Conservation (phyloP, 2,797 vertebrate species). For the Phyllotis vaccarum region DNA sequence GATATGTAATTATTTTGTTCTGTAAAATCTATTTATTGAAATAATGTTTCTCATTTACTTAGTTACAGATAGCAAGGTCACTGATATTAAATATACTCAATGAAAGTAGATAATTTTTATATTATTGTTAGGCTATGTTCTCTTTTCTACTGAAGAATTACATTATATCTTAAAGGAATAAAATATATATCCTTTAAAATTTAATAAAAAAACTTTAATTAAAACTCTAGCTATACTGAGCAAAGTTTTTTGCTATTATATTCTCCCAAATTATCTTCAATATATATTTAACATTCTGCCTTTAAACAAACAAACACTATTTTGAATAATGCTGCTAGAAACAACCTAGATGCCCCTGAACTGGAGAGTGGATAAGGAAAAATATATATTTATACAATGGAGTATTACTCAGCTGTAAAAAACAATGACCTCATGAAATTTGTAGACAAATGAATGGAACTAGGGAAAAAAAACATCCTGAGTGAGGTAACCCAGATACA, state of each 20-base stretch:
- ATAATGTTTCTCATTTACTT: not conserved
- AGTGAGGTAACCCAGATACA: no score
- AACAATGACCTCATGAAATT: no score
- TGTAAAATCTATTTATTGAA: constrained; percentile 33
- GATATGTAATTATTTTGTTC: constrained; percentile 5
- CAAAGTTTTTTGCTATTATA: not conserved
- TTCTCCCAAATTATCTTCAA: not conserved
- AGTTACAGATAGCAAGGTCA: not conserved
- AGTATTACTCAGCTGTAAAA: no score
- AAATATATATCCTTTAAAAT: not conserved
- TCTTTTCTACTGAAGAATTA: not conserved
- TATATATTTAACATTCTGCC: not conserved
- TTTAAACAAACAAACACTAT: not conserved
- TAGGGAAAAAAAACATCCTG: no score
- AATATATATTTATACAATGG: no score
- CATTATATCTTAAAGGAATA: not conserved
- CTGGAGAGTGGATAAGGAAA: no score
- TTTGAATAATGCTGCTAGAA: no score
- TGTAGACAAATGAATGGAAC: no score
- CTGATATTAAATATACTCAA: not conserved
- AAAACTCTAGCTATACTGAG: not conserved
- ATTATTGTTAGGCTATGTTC: not conserved
- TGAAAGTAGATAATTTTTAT: not conserved
- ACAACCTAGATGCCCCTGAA: no score
- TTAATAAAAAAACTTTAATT: not conserved